Base-by-base conservation (phyloP, 2,797 vertebrate species). In the Rhinoraja longicauda region DNA sequence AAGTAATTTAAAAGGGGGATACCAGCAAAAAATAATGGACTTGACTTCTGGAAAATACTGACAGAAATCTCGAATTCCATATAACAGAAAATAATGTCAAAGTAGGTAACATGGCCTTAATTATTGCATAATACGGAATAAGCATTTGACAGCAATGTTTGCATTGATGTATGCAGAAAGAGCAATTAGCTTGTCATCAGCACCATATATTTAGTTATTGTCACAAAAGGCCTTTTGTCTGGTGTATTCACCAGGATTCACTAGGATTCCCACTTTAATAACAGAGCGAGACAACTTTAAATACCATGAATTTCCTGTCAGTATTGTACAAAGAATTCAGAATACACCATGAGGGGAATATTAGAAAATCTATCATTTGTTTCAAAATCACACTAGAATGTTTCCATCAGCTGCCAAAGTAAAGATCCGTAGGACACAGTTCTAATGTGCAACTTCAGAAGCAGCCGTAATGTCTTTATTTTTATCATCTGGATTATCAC, bases 401-500 rank as follows among this genome's bases (percentile, higher is more conserved):
- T 39, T 73, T 91, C 62, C 45, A 4, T 39, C 67, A 70, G 67
- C 32, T 73, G 64, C 21, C 24, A 90, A 72, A 90, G 32, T 9
- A 70, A 90, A 19, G 62, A 72, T 70, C 19, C 67, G 32, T 90
- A 21, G 6, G 36, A 29, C 62, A 90, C 70, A 26, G 64, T 62
- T 90, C n/a, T 70, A 90, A 90, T 67, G 59, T 90, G 29, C 32
- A 70, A 91, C 24, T 91, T 67, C 24, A 73, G 36, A 72, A 72
- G 21, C 88, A 70, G 88, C 32, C 10, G 88, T 70, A 91, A 73
- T 72, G 32, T 73, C 62, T 91, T 91, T 29, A 73, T 91, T 91
- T 82, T 24, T 29, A 91, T 91, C 90, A 91, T 73, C 72, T 73
- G 90, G 90, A 91, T 91, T 91, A 70, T 91, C 10, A 21, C 36